Base-by-base conservation (phyloP, 1,140 invertebrate species). In the Bactericera cockerelli region DNA sequence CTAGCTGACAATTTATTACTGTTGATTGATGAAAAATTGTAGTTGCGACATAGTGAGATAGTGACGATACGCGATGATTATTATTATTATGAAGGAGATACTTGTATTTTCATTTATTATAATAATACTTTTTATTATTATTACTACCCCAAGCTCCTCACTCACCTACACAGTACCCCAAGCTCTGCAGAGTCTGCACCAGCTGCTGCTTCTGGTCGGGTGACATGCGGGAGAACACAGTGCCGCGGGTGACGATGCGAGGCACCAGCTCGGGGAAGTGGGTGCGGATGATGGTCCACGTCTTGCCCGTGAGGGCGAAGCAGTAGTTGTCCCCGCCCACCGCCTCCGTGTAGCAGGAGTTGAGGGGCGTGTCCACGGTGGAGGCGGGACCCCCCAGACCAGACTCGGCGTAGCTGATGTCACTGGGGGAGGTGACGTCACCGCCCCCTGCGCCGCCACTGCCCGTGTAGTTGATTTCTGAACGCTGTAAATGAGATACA, bases 201-300 rank as follows among this genome's bases (percentile, higher is more conserved):
- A 97, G 74, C 66, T 94, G 87, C 62, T 92, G 89, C 71, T 98
- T 98, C 72, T 97, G 93, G 63, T 97, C 92, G 0, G 94, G 93
- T 33, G 86, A 86, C 86, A 98, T 97, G 58, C 94, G 77, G 1
- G 93, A 93, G 76, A 93, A 98, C 14, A 98, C 84, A 21, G 86
- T 84, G 2, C 88, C 87, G 64, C 82, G 77, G 0, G 82, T 80
- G 1, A 83, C 71, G 28, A 93, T 67, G 65, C 76, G 76, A 1
- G 80, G 76, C 64, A 88, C 72, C n/a, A 86, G 65, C 60, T 86
- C 80, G 1, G 82, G 79, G 71, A 83, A 84, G 69, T 82, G 74
- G 31, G 76, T 73, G 63, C 79, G 78, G 8, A 87, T 72, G 16
- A 80, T 73, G 0, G 76, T 72, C 83, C 85, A 88, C 0, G 82